Percentiles rank a stretch among this genome's conserved stretches.
phyloP scores from a whole-genome alignment of 2,113 vertebrate species.

The Nesoenas mayeri region DNA sequence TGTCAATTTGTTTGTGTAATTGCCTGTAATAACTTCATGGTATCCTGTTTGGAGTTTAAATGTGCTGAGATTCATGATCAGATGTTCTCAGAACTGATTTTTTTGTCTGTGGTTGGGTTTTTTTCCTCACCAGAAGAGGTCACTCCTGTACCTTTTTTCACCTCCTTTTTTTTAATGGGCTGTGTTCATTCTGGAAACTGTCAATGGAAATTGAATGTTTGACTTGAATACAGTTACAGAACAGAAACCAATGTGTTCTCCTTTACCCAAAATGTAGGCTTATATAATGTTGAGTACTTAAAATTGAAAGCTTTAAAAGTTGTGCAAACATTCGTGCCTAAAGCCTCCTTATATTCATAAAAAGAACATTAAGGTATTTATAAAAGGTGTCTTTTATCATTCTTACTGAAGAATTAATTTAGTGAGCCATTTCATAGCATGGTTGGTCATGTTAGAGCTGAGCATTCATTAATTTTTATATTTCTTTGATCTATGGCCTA shows the following conservation, averaged over 20 bases:
- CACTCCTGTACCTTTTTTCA: not conserved
- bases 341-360: not conserved
- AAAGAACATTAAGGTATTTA: not conserved
- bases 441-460: not conserved
- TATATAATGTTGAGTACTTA: not conserved
- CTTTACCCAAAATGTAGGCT: not conserved
- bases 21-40: not conserved
- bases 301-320: not conserved
- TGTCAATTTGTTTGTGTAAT: not conserved
- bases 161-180: not conserved
- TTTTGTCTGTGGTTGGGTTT: not conserved
- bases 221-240: not conserved
- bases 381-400: not conserved
- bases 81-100: not conserved
- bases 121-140: conserved; percentile 34
- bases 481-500: not conserved
- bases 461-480: not conserved
- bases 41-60: not conserved
- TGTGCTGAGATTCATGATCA: not conserved
- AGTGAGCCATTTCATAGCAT: not conserved
- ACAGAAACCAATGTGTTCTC: not conserved
- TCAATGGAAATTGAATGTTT: not conserved
- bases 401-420: not conserved
- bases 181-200: not conserved
- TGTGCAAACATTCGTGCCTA: not conserved